Percentiles rank a stretch among this genome's conserved stretches.
phyloP scores from a whole-genome alignment of 2,113 vertebrate species.

The Pitta sordida region DNA sequence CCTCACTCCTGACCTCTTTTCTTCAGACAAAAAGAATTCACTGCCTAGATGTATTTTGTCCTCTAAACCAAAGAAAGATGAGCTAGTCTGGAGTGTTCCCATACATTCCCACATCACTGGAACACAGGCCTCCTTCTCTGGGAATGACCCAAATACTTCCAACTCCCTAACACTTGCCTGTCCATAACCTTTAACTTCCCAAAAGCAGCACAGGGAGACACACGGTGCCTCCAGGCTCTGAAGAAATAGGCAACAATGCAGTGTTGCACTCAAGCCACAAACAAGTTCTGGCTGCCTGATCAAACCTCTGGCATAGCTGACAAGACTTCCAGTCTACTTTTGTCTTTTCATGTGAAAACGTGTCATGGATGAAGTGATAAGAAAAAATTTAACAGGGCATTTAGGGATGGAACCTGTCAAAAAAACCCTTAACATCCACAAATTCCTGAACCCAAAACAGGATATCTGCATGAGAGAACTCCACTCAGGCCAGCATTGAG shows the following conservation, averaged over 20 bases:
- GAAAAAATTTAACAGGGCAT: neutral
- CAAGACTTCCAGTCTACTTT: neutral
- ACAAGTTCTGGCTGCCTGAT: neutral
- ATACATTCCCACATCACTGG: neutral
- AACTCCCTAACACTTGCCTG: neutral
- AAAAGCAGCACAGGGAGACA: neutral
- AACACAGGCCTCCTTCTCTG: neutral
- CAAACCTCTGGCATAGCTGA: neutral
- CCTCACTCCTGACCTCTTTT: neutral
- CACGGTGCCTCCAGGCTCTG: rapidly evolving
- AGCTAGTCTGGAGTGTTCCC: neutral
- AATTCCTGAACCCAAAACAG: neutral
- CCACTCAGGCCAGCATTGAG: neutral
- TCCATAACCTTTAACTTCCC: neutral
- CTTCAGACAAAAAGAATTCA: neutral
- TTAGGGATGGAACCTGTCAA: neutral
- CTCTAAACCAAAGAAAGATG: neutral
- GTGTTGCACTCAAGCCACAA: neutral
- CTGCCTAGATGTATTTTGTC: neutral
- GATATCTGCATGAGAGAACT: neutral
- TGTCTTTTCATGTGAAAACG: neutral
- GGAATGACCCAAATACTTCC: neutral
- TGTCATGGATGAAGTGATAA: neutral
- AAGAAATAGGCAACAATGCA: neutral
- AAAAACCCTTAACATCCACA: neutral